phyloP scores from a whole-genome alignment of 2,113 vertebrate species.

The Condylura cristata region DNA sequence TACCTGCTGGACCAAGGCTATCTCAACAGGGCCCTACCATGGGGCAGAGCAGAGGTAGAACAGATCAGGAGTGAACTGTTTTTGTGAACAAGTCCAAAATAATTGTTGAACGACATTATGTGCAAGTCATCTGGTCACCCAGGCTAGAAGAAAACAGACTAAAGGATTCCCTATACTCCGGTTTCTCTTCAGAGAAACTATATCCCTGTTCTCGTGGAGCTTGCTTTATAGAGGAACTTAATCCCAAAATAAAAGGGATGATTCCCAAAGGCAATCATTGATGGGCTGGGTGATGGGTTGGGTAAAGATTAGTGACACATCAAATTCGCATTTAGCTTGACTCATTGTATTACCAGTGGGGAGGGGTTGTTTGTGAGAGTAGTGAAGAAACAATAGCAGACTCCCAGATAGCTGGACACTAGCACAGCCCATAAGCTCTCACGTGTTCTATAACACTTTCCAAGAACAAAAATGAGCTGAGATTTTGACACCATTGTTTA shows the following conservation, averaged over 20 bases:
- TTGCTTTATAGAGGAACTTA: background rate
- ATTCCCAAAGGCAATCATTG: background rate
- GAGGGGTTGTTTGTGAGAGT: background rate
- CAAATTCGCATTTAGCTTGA: background rate
- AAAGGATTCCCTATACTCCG: too few species aligned
- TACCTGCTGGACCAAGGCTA: too few species aligned
- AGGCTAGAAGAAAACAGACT: background rate
- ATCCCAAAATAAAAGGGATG: background rate
- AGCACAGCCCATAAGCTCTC: background rate
- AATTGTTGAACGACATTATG: background rate
- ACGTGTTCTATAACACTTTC: background rate
- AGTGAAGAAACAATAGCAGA: background rate
- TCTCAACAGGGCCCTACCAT: background rate
- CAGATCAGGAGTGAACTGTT: background rate
- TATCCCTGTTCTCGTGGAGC: background rate
- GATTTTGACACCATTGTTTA: constrained; percentile 8
- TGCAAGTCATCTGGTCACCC: too few species aligned
- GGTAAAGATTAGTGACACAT: background rate
- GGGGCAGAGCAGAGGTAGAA: background rate
- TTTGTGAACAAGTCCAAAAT: background rate
- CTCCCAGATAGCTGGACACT: background rate
- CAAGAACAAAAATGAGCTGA: background rate
- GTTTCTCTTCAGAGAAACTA: too few species aligned
- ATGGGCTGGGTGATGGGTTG: background rate
- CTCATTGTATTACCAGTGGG: background rate